Evolutionary conservation across 2,797 vertebrate species (phyloP), one percentile per base, ranked within the genome.

Genomic region (Falco berigora): DNA sequence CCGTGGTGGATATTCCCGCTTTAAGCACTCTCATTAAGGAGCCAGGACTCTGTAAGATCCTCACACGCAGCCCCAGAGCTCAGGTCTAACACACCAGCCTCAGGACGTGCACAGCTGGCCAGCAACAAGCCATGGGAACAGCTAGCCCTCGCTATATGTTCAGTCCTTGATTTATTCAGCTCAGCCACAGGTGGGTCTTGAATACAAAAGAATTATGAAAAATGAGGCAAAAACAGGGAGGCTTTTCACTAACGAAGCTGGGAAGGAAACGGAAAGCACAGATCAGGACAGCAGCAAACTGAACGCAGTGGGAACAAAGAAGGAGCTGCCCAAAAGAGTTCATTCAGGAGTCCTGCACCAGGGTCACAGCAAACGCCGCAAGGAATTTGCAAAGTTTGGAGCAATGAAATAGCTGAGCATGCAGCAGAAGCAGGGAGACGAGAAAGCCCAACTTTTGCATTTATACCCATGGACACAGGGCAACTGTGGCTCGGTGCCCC

Each of bases 1-100:
- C 86, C 1, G 0, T 15, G 27, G 63, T 83, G 77, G 93, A 96
- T 76, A 77, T 76, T 96, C 88, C 88, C 15, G 3, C 52, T 95
- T 95, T 88, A 95, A 95, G 90, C 28, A 5, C 53, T 38, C 53
- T 95, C 90, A 68, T 90, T 87, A 97, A 86, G 84, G 63, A 90
- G 46, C 0, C 10, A 77, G 69, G 47, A 82, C 80, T 91, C 83
- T 71, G 38, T 59, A 89, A 91, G 69, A 91, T 86, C 88, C 74
- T 91, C 69, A 76, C 23, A 59, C 0, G 5, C 56, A 69, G 81
- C n/a, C 30, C 34, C 59, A 50, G 81, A 84, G 73, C 24, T 61
- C 50, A 75, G 1, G 4, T 61, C 55, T 52, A 66, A 63, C 5
- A 46, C 9, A 4, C 14, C 49, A 92, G 68, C 19, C 49, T 75